Conservation (phyloP, 2,888 invertebrate species). For the Prosopocoilus inquinatus region DNA sequence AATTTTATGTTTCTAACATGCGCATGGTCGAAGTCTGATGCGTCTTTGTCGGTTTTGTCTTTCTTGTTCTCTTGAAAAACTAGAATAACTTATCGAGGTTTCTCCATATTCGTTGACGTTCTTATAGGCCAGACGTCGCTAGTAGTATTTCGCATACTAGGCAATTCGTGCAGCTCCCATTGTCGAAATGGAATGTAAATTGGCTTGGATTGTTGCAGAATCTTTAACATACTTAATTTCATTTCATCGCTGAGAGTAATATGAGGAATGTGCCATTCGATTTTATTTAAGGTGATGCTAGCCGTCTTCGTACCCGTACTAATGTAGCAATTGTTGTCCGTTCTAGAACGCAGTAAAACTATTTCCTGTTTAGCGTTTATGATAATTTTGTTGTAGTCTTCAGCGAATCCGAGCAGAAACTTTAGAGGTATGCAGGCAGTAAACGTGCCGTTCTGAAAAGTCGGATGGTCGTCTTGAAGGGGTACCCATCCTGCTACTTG, state of each 20-base stretch:
- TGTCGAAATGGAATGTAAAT: slow-evolving; percentile 17
- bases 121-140: slow-evolving; percentile 13
- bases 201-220: slow-evolving; percentile 7
- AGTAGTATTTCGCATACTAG: neutral
- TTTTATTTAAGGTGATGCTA: neutral
- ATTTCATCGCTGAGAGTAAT: slow-evolving; percentile 3
- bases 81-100: slow-evolving; percentile 15
- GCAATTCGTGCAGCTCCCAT: slow-evolving; percentile 16
- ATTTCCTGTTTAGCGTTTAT: slow-evolving; percentile 45
- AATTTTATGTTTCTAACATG: slow-evolving; percentile 14
- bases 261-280: slow-evolving; percentile 8
- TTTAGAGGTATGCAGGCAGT: slow-evolving; percentile 29
- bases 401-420: slow-evolving; percentile 39
- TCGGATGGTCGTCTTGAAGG: neutral
- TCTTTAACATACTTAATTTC: slow-evolving; percentile 9
- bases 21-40: slow-evolving; percentile 8
- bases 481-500: slow-evolving; percentile 7
- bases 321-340: slow-evolving; percentile 23
- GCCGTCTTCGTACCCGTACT: neutral
- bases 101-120: slow-evolving; percentile 10
- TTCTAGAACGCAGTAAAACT: slow-evolving; percentile 36
- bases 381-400: slow-evolving; percentile 43
- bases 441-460: neutral
- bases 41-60: slow-evolving; percentile 3
- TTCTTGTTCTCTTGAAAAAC: slow-evolving; percentile 11